These are phyloP conservation scores for Carpatolechia fugitivella DNA, from an alignment of 2,888 invertebrate genomes.

Conservation along the genomic window DNA sequence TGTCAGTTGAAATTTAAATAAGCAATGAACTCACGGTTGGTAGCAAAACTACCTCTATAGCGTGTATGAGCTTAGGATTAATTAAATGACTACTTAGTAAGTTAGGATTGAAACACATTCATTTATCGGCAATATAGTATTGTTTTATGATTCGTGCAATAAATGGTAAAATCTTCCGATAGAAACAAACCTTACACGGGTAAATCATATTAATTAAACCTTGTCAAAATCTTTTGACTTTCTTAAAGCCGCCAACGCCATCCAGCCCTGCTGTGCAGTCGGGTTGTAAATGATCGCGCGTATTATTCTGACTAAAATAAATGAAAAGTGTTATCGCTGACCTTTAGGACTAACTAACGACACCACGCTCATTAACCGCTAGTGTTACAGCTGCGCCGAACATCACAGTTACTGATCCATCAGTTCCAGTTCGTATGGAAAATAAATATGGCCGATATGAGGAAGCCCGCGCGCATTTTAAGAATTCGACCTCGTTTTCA, in stretches of 20 bases:
- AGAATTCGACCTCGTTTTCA: not conserved
- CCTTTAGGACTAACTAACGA: slow-evolving; percentile 8
- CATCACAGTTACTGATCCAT: not conserved
- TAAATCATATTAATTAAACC: too few relatives aligned
- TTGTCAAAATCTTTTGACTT: not conserved
- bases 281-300: slow-evolving; percentile 22
- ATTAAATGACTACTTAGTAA: too few relatives aligned
- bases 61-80: too few relatives aligned
- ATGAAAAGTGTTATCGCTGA: slow-evolving; percentile 10
- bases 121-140: too few relatives aligned
- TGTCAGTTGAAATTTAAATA: too few relatives aligned
- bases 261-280: too few relatives aligned
- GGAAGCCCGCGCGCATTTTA: not conserved
- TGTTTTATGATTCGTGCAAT: too few relatives aligned
- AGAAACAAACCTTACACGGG: too few relatives aligned
- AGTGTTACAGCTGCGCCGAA: not conserved
- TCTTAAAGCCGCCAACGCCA: not conserved
- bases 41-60: too few relatives aligned
- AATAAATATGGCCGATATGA: not conserved
- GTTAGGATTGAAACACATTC: too few relatives aligned
- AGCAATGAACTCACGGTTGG: too few relatives aligned
- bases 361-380: not conserved
- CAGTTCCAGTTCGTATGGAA: not conserved
- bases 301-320: slow-evolving; percentile 11
- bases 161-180: too few relatives aligned